These are phyloP conservation scores for Cosmia trapezina DNA, from an alignment of 2,888 invertebrate species.

Conservation along the genomic window DNA sequence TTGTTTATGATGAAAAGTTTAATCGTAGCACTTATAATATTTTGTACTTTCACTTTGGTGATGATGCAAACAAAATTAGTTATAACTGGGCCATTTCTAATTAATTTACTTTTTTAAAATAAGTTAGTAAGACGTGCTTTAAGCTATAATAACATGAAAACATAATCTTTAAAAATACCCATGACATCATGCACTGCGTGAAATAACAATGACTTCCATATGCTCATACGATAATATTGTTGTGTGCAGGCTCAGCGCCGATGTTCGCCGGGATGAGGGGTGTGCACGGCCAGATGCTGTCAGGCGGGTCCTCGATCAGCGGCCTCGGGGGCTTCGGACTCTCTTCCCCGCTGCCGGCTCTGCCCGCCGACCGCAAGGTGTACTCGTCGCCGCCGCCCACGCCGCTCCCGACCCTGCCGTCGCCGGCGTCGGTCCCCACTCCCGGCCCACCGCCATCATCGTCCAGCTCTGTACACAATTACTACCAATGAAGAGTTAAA, in stretches of 20 bases:
- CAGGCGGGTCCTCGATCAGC: conserved; percentile 78
- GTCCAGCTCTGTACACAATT: conserved; percentile 82
- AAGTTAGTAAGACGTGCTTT: not conserved
- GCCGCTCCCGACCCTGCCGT: conserved; percentile 88
- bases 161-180: conserved; percentile 10
- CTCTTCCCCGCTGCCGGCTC: conserved; percentile 81
- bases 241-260: conserved; percentile 77
- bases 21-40: not conserved
- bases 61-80: not conserved
- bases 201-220: conserved; percentile 36
- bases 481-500: conserved; percentile 69
- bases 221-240: conserved; percentile 40
- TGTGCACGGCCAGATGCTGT: conserved; percentile 85
- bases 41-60: not conserved
- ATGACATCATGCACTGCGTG: conserved; percentile 39
- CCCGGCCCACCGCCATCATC: conserved; percentile 83
- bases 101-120: not conserved
- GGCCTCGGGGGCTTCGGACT: conserved; percentile 82
- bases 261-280: conserved; percentile 86
- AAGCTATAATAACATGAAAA: not conserved
- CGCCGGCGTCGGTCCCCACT: conserved; percentile 80
- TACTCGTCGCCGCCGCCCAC: conserved; percentile 90
- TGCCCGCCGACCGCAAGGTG: conserved; percentile 91
- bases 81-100: not conserved
- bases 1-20: not conserved